These are phyloP conservation scores for Atractosteus spatula DNA, from an alignment of 2,113 vertebrate genomes.

Conservation along the genomic window DNA sequence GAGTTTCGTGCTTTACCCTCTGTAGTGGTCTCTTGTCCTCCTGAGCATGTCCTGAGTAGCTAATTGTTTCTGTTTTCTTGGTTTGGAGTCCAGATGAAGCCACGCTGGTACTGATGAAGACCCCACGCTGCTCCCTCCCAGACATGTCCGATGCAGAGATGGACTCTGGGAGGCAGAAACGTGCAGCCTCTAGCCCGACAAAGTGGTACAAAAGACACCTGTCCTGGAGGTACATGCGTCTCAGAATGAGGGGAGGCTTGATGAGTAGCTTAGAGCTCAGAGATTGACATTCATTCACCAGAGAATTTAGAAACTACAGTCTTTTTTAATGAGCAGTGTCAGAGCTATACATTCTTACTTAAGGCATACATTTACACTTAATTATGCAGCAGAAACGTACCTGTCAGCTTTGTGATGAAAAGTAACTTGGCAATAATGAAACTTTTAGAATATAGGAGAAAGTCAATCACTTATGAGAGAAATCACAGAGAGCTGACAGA, in stretches of 20 bases:
- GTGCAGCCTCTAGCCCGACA: constrained; percentile 57
- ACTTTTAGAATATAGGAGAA: too few relatives aligned
- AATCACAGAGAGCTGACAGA: too few relatives aligned
- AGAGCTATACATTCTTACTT: not conserved
- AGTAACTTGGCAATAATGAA: too few relatives aligned
- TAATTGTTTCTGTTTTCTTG: too few relatives aligned
- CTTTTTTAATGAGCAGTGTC: not conserved
- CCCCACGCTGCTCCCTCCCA: constrained; percentile 89
- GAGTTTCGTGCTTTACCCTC: too few relatives aligned
- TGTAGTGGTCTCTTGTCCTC: too few relatives aligned
- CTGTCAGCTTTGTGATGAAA: too few relatives aligned
- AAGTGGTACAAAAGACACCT: constrained; percentile 92
- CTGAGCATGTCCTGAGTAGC: too few relatives aligned
- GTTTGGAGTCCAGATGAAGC: constrained; percentile 70
- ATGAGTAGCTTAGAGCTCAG: not conserved
- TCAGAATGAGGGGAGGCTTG: not conserved
- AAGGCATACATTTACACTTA: not conserved
- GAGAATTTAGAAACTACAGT: not conserved
- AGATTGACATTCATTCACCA: not conserved
- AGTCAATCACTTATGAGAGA: too few relatives aligned
- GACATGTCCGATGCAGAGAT: constrained; percentile 60
- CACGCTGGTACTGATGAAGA: constrained; percentile 88
- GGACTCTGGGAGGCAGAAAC: constrained; percentile 56
- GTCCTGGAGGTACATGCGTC: constrained; percentile 83
- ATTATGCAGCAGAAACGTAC: constrained; percentile 33